These are phyloP conservation scores for Chiloscyllium plagiosum DNA, from an alignment of 2,113 vertebrate genomes.

Conservation along the genomic window DNA sequence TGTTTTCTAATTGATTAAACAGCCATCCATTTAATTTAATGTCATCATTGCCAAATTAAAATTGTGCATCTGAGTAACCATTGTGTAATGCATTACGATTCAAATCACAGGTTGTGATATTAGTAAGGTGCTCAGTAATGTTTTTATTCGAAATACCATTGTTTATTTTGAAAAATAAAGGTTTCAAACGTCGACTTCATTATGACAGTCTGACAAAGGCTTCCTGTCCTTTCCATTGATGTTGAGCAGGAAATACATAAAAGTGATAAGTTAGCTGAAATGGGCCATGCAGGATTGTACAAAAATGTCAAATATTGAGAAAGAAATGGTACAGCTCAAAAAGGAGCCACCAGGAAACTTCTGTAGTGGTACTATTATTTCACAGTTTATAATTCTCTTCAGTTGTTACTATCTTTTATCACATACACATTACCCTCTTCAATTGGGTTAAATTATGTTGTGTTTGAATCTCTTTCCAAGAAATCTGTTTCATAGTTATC, in stretches of 20 bases:
- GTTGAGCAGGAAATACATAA: background rate
- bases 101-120: background rate
- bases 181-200: background rate
- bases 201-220: background rate
- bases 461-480: background rate
- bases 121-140: background rate
- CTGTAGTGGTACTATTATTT: background rate
- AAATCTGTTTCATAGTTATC: background rate
- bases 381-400: conserved; percentile 1
- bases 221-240: background rate
- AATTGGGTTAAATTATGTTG: background rate
- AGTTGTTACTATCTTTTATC: conserved; percentile 22
- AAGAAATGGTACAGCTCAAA: background rate
- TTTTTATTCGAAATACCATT: background rate
- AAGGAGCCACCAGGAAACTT: background rate
- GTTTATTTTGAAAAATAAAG: background rate
- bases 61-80: background rate
- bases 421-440: background rate
- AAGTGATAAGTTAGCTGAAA: background rate
- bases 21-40: background rate
- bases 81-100: background rate
- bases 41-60: background rate
- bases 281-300: background rate
- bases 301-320: background rate
- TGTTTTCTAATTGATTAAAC: background rate